A percentile compares a stretch with the other conserved stretches of the same genome.
These are phyloP conservation scores for Spinus olivaceus DNA, from an alignment of 2,797 vertebrate genomes.

Conservation along the genomic window DNA sequence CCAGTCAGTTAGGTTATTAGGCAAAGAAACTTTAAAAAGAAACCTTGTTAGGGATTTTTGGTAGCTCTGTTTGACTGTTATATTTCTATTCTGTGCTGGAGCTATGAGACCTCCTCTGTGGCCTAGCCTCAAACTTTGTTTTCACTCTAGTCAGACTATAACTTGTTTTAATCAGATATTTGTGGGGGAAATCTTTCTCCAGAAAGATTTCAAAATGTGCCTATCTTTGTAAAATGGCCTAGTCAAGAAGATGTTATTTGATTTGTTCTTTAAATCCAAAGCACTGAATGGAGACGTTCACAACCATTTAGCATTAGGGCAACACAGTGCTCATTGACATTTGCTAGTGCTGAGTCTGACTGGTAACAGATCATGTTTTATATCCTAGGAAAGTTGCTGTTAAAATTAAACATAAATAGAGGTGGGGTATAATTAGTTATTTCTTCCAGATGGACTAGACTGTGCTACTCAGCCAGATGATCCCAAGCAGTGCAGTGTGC, in stretches of 20 bases:
- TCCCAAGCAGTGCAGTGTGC: background rate
- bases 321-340: background rate
- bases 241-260: background rate
- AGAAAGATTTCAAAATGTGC: background rate
- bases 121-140: background rate
- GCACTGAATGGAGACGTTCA: background rate
- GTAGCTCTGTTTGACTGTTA: background rate
- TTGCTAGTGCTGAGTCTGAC: background rate
- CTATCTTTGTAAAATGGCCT: background rate
- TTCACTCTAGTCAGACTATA: background rate
- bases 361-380: slow-evolving; percentile 30
- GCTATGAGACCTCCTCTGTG: background rate
- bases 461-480: background rate
- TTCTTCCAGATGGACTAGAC: slow-evolving; percentile 33
- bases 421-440: slow-evolving; percentile 30
- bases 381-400: slow-evolving; percentile 39
- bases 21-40: background rate
- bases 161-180: background rate
- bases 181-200: background rate
- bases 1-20: background rate
- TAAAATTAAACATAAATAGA: slow-evolving; percentile 50
- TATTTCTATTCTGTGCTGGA: background rate
- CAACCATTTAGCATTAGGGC: background rate
- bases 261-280: slow-evolving; percentile 19
- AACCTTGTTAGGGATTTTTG: background rate